phyloP scores from a whole-genome alignment of 2,113 vertebrate species.

The Carassius gibelio region DNA sequence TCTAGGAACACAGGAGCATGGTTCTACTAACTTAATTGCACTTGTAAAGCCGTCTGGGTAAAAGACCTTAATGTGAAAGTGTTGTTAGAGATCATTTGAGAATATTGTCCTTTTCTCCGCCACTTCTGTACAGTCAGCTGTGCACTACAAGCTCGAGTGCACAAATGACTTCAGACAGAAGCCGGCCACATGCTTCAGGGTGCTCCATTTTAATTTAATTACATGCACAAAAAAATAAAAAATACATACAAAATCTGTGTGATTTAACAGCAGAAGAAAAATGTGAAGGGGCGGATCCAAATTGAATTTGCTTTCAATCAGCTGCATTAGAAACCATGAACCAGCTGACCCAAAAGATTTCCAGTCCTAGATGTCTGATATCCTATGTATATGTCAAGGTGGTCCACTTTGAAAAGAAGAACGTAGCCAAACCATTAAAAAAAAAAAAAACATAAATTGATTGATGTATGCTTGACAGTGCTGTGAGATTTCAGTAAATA shows the following conservation, averaged over 20 bases:
- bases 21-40: constrained; percentile 10
- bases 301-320: background rate
- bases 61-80: constrained; percentile 8
- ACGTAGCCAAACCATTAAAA: background rate
- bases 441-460: background rate
- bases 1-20: background rate
- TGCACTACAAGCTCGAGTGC: constrained; percentile 20
- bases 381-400: background rate
- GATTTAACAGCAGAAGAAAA: background rate
- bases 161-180: constrained; percentile 52
- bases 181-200: constrained; percentile 42
- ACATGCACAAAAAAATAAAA: background rate
- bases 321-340: background rate
- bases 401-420: background rate
- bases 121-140: constrained; percentile 34
- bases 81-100: constrained; percentile 17
- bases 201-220: constrained; percentile 59
- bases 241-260: background rate
- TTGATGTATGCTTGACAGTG: background rate
- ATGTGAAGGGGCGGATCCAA: constrained; percentile 19
- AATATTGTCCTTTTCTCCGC: constrained; percentile 43
- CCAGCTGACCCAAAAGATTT: background rate
- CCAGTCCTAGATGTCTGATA: background rate
- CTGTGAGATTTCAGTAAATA: background rate
- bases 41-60: background rate